Base-by-base conservation (phyloP, 2,113 vertebrate genomes). In the Nesogale talazaci region DNA sequence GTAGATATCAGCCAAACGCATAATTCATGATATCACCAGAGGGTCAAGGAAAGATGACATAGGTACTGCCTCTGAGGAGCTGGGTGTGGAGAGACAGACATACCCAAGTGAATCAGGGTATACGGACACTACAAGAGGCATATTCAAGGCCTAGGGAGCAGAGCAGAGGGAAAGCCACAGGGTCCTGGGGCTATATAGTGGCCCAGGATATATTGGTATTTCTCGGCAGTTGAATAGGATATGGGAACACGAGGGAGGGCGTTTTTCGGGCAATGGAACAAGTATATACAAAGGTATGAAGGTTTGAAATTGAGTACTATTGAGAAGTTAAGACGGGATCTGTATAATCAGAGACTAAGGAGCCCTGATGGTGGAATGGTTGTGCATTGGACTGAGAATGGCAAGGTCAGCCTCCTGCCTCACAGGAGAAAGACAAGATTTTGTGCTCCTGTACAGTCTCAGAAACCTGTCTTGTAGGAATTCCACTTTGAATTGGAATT, bases 181-280 rank as follows among this genome's bases (percentile, higher is more conserved):
- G 38, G 69, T 25, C 16, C 19, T 76, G 70, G 61, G 78, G 82
- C n/a, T 52, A 15, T 52, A 92, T 22, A 83, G 2, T 16, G 42
- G 1, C 40, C 57, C 12, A 90, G 88, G 79, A 88, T 31, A 25
- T 82, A 59, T 34, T 88, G 59, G 94, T 46, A 80, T 89, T 42
- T 89, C 31, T 9, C 65, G 52, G n/a, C 40, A 63, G 38, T 75
- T 29, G 27, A 52, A 7, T 79, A 65, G 67, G 8, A 34, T 19
- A 52, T 78, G 65, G 38, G 14, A 7, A 15, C 25, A 77, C 2
- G 1, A 27, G n/a, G 86, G 67, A 94, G 22, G 31, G 29, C 10
- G 83, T 31, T 36, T 65, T 72, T 40, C 0, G 23, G 40, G 6
- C 31, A 38, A 69, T 82, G 22, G 27, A 78, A 91, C 65, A n/a